A percentile compares a stretch with the other conserved stretches of the same genome.
Conservation (phyloP, 2,113 vertebrate species). For the Alaudala cheleensis region DNA sequence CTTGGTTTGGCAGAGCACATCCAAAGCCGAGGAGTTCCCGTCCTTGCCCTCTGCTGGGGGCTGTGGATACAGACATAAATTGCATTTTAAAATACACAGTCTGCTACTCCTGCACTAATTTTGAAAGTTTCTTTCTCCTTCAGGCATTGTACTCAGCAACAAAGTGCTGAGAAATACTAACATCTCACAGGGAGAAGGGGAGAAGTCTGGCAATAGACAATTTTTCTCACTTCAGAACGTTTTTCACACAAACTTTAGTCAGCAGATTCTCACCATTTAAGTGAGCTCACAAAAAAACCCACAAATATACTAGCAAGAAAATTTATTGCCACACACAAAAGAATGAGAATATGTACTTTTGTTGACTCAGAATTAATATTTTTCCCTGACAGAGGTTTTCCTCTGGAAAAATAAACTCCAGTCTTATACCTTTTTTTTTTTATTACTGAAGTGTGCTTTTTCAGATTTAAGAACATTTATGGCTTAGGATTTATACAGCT, state of each 20-base stretch:
- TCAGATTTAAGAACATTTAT: not conserved
- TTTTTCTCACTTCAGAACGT: not conserved
- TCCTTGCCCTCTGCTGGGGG: not conserved
- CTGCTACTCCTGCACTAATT: not conserved
- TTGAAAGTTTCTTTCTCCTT: not conserved
- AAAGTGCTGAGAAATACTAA: not conserved
- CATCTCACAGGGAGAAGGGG: not conserved
- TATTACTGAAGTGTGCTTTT: not conserved
- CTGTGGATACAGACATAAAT: not conserved
- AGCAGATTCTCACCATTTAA: not conserved
- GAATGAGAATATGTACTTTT: not conserved
- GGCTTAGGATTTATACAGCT: not conserved
- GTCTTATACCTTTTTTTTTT: not conserved
- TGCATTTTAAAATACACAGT: not conserved
- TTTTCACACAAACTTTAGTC: not conserved
- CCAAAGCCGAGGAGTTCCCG: not conserved
- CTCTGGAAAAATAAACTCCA: not conserved
- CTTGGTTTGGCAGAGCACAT: not conserved
- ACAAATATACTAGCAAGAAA: not conserved
- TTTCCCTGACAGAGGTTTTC: not conserved
- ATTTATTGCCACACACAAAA: not conserved
- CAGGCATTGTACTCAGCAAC: not conserved
- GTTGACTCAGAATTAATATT: not conserved
- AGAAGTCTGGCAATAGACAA: not conserved
- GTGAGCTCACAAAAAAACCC: not conserved